phyloP scores from a whole-genome alignment of 2,113 vertebrate species.

The Colius striatus region DNA sequence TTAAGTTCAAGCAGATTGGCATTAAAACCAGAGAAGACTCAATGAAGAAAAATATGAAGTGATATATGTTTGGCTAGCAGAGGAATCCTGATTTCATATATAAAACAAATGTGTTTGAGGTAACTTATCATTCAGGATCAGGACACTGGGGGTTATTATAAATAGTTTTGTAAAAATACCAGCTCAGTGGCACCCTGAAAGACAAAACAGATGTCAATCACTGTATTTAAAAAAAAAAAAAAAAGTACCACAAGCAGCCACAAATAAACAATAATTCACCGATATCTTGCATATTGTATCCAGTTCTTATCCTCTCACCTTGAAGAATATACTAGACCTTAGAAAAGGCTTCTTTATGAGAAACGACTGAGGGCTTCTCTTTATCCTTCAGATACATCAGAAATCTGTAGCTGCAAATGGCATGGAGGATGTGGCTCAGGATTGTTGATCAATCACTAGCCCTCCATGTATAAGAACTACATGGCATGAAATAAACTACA shows the following conservation, averaged over 20 bases:
- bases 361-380: background rate
- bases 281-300: background rate
- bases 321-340: background rate
- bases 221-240: background rate
- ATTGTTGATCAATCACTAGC: background rate
- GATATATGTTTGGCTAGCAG: accelerated
- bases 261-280: background rate
- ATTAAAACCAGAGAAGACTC: background rate
- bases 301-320: background rate
- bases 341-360: background rate
- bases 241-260: background rate
- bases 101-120: background rate
- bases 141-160: background rate
- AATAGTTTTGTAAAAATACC: background rate
- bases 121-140: background rate
- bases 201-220: background rate
- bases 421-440: background rate
- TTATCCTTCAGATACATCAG: background rate
- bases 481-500: background rate
- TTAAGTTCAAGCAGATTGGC: background rate
- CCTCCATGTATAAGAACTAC: background rate
- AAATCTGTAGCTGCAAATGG: background rate
- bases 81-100: background rate
- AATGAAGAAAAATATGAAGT: background rate
- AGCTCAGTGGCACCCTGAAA: background rate